Percentiles rank a stretch among this genome's conserved stretches.
phyloP scores from a whole-genome alignment of 1,140 invertebrate genomes.

The Anadara kagoshimensis region DNA sequence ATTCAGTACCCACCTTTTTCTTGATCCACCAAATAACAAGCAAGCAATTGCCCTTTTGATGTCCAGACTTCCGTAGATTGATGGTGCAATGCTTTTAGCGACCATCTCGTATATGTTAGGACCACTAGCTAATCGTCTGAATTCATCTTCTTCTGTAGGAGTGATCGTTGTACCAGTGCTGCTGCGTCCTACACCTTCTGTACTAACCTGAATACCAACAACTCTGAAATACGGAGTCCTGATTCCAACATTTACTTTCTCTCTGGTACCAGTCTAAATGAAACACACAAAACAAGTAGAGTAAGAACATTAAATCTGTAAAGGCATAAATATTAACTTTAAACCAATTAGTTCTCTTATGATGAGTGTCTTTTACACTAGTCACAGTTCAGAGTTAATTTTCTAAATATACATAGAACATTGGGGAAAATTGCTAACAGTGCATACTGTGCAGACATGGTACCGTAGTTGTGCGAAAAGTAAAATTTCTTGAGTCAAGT shows the following conservation, averaged over 20 bases:
- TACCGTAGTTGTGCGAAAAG: too few relatives aligned
- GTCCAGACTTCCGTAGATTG: slow-evolving; percentile 95
- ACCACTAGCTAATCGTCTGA: slow-evolving; percentile 87
- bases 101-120: slow-evolving; percentile 93
- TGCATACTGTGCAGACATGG: too few relatives aligned
- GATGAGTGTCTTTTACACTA: too few relatives aligned
- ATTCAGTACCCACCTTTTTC: slow-evolving; percentile 74
- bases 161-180: slow-evolving; percentile 67
- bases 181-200: slow-evolving; percentile 84
- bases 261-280: slow-evolving; percentile 79
- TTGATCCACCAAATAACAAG: slow-evolving; percentile 92
- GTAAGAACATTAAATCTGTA: neutral
- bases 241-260: slow-evolving; percentile 93
- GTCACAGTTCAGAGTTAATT: too few relatives aligned
- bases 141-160: slow-evolving; percentile 92
- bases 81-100: slow-evolving; percentile 94
- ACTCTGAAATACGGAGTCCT: slow-evolving; percentile 95
- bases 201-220: slow-evolving; percentile 91
- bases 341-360: too few relatives aligned
- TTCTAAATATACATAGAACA: too few relatives aligned
- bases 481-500: too few relatives aligned
- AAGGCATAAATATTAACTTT: too few relatives aligned
- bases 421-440: too few relatives aligned
- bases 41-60: slow-evolving; percentile 99
- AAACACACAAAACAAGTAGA: neutral